Conservation (phyloP, 2,888 invertebrate species). For the Helicoverpa assulta region DNA sequence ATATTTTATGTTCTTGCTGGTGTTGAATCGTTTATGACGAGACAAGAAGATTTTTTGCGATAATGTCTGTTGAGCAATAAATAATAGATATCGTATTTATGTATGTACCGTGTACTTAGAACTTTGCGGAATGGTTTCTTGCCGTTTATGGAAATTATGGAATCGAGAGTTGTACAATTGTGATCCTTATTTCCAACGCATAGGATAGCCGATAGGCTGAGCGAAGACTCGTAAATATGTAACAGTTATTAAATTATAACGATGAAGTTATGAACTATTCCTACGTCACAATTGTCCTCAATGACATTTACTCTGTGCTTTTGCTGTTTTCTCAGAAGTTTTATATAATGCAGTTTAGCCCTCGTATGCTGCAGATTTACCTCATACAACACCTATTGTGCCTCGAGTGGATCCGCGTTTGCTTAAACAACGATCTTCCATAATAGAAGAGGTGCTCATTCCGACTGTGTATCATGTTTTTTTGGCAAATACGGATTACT, state of each 20-base stretch:
- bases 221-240: background rate
- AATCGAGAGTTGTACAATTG: constrained; percentile 6
- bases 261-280: constrained; percentile 14
- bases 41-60: constrained; percentile 38
- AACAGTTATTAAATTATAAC: constrained; percentile 1
- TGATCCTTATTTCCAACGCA: constrained; percentile 25
- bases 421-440: too few species aligned
- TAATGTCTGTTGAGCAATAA: constrained; percentile 16
- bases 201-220: background rate
- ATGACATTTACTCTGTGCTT: background rate
- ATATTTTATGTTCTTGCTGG: constrained; percentile 46
- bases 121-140: constrained; percentile 28
- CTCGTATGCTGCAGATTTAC: too few species aligned
- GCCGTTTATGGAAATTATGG: constrained; percentile 7
- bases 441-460: too few species aligned
- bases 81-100: constrained; percentile 40
- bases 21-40: constrained; percentile 29
- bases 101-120: constrained; percentile 23
- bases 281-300: constrained; percentile 19
- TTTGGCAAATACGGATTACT: too few species aligned
- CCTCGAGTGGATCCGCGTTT: too few species aligned
- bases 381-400: too few species aligned
- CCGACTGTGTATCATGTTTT: too few species aligned
- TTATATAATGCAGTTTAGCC: background rate
- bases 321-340: constrained; percentile 11